Base-by-base conservation (phyloP, 2,888 invertebrate genomes). In the Eupelmus urozonus region DNA sequence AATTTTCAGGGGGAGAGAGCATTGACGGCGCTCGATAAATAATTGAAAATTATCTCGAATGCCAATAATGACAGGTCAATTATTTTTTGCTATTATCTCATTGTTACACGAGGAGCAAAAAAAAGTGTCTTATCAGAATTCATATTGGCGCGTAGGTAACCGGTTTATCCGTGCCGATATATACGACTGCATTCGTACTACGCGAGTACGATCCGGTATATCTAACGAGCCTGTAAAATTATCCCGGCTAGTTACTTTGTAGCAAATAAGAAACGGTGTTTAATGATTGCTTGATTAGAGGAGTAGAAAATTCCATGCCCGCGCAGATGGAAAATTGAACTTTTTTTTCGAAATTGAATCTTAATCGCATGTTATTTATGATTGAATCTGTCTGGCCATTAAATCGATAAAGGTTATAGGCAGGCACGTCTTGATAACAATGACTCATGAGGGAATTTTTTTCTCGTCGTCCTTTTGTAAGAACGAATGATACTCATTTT, bases 211-310 rank as follows among this genome's bases (percentile, higher is more conserved):
- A 29, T 62, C 55, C 23, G 63, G 53, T 70, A 55, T 60, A 65
- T 45, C 27, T 66, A 72, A 77, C 40, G 72, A 73, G 72, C 7
- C 45, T 62, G 66, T 78, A 67, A 78, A 78, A 73, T 73, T 73
- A 78, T 55, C 77, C 55, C 62, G 20, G 23, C 51, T 55, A 62
- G 66, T 63, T 72, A 73, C 66, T 67, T 57, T 51, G 45, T 60
- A 55, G 60, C 62, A 62, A 51, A 51, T 60, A 51, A 69, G 62
- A 73, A 25, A 55, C 34, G 62, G 29, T 53, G 45, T 73, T 78
- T 66, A 73, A 59, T 78, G 55, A 78, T 73, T 67, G 7, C 67
- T 49, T 62, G 60, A 77, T 77, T 53, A 65, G 40, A 73, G 27
- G 34, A 49, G 57, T 49, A 78, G 63, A 69, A 57, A 63, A 63